A percentile compares a stretch with the other conserved stretches of the same genome.
Conservation (phyloP, 1,140 invertebrate genomes). For the Proctacanthus coquilletti region DNA sequence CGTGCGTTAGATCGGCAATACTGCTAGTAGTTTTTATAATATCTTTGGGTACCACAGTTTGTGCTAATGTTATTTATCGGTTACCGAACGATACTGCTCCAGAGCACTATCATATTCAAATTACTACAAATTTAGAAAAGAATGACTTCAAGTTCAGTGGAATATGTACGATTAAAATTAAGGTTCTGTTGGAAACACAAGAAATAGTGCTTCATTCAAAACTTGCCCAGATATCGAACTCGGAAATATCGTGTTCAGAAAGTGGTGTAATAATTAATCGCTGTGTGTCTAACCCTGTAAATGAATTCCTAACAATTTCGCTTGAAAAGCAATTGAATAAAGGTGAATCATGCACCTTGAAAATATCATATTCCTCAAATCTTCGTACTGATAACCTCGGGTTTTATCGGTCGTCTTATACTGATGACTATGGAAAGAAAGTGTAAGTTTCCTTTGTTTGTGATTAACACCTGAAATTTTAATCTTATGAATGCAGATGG, state of each 20-base stretch:
- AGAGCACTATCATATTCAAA: constrained; percentile 1
- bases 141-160: constrained; percentile 2
- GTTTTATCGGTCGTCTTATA: constrained; percentile 40
- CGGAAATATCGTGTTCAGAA: not conserved
- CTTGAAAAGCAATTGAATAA: constrained; percentile 15
- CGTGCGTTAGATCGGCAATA: not conserved
- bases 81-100: constrained; percentile 4
- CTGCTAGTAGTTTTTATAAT: not conserved
- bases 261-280: not conserved
- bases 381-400: constrained; percentile 30
- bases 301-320: not conserved
- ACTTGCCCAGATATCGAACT: constrained; percentile 4
- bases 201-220: constrained; percentile 31
- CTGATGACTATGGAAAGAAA: not conserved
- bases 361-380: constrained; percentile 9
- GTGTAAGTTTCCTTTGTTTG: not conserved
- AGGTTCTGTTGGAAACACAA: constrained; percentile 13
- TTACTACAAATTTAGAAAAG: constrained; percentile 2
- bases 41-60: not conserved
- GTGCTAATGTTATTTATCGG: constrained; percentile 1
- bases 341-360: constrained; percentile 21
- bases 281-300: not conserved
- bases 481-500: constrained; percentile 40
- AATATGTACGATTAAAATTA: constrained; percentile 27
- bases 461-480: not conserved